phyloP scores from a whole-genome alignment of 2,888 invertebrate species.

The Pristionchus fissidentatus region DNA sequence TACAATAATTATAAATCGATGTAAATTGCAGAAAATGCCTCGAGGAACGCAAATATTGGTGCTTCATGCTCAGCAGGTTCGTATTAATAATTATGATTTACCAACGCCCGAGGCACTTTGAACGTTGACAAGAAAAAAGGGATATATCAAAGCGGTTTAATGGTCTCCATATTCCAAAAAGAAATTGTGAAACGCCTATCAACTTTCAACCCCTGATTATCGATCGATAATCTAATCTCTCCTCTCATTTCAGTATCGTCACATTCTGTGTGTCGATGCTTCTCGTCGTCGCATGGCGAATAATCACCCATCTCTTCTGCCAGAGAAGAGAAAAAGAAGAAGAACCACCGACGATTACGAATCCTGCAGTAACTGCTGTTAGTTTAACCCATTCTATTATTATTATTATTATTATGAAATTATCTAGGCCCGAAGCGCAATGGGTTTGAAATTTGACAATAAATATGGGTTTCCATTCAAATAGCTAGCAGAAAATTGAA shows the following conservation, averaged over 20 bases:
- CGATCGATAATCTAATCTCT: not conserved
- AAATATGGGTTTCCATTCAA: too few species aligned
- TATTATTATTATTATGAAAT: too few species aligned
- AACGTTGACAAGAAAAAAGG: too few species aligned
- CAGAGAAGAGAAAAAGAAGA: constrained; percentile 68
- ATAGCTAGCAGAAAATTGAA: too few species aligned
- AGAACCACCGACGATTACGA: constrained; percentile 47
- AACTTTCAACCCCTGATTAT: not conserved
- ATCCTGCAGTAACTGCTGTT: not conserved
- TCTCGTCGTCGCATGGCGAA: constrained; percentile 85
- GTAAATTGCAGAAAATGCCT: constrained; percentile 83
- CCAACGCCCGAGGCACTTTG: too few species aligned
- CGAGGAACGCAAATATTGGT: constrained; percentile 78
- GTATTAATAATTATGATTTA: not conserved
- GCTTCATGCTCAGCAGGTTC: constrained; percentile 70
- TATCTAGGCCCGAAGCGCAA: too few species aligned
- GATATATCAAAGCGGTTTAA: too few species aligned
- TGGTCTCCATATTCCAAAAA: too few species aligned
- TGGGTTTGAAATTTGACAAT: too few species aligned
- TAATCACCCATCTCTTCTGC: constrained; percentile 88
- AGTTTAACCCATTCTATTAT: too few species aligned
- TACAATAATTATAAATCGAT: too few species aligned
- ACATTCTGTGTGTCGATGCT: constrained; percentile 76
- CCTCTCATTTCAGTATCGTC: constrained; percentile 82
- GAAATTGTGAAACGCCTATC: too few species aligned